Percentiles rank a stretch among this genome's conserved stretches.
Conservation (phyloP, 2,888 invertebrate species). For the Amphipyra berbera region DNA sequence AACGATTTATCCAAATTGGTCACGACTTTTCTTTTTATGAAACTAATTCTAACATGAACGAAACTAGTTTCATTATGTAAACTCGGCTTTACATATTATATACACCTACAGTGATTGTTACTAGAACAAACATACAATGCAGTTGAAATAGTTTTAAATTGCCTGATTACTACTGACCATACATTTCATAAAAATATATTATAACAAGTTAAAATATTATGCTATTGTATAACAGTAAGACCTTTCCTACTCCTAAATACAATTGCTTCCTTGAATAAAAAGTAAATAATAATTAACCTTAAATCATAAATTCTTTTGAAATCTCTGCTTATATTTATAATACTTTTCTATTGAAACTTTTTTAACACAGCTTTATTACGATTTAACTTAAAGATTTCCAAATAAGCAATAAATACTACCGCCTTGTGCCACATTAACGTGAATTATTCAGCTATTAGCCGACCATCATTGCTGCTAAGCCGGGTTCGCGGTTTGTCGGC, state of each 20-base stretch:
- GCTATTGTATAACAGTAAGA: too few species aligned
- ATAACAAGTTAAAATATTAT: too few species aligned
- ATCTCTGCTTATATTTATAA: background rate
- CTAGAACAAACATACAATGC: slow-evolving; percentile 9
- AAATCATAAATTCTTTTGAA: background rate
- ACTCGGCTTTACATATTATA: too few species aligned
- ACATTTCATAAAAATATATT: background rate
- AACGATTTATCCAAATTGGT: too few species aligned
- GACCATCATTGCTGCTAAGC: slow-evolving; percentile 24
- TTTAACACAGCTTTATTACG: slow-evolving; percentile 32
- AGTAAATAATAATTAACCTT: too few species aligned
- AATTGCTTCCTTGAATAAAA: background rate
- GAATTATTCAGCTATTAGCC: slow-evolving; percentile 47
- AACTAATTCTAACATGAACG: background rate
- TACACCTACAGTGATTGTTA: slow-evolving; percentile 1
- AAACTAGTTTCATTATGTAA: background rate
- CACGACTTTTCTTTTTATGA: background rate
- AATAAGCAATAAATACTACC: slow-evolving; percentile 36
- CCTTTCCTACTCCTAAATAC: background rate
- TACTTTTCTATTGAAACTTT: slow-evolving; percentile 31
- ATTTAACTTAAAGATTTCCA: too few species aligned
- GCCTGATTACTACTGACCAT: slow-evolving; percentile 2
- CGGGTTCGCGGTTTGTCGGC: slow-evolving; percentile 14
- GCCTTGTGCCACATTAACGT: slow-evolving; percentile 38
- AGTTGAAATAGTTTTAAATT: slow-evolving; percentile 17